Conservation (phyloP, 64 coral and sea anemone genomes). For the Cladopsammia gracilis region DNA sequence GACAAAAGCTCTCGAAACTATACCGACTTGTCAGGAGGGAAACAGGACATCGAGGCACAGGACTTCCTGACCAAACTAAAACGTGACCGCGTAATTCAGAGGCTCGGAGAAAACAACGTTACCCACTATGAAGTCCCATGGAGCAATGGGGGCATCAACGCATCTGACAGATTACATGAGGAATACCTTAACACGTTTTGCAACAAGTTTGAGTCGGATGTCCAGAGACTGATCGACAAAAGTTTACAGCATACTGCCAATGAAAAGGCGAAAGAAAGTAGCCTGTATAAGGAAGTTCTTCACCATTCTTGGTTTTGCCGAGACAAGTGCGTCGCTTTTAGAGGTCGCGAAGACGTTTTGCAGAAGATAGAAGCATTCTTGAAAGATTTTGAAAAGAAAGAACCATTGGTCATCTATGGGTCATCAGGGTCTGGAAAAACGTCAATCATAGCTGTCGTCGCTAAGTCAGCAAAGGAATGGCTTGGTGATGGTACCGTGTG, state of each 20-base stretch:
- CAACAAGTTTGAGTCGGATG: slow-evolving; percentile 76
- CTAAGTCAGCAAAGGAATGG: slow-evolving; percentile 69
- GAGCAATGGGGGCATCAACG: slow-evolving; percentile 85
- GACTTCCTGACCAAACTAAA: slow-evolving; percentile 67
- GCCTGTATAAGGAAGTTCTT: slow-evolving; percentile 79
- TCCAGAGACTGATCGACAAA: slow-evolving; percentile 73
- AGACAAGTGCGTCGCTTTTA: slow-evolving; percentile 83
- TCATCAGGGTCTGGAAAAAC: slow-evolving; percentile 91
- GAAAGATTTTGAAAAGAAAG: slow-evolving; percentile 9
- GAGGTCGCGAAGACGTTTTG: slow-evolving; percentile 80
- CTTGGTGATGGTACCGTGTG: slow-evolving; percentile 75
- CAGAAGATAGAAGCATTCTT: slow-evolving; percentile 50
- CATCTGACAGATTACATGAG: slow-evolving; percentile 73
- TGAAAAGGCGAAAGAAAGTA: slow-evolving; percentile 55
- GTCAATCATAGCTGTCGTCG: slow-evolving; percentile 84
- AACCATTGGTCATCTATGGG: slow-evolving; percentile 76
- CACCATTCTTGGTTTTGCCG: slow-evolving; percentile 90
- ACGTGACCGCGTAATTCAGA: slow-evolving; percentile 70
- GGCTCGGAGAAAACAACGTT: slow-evolving; percentile 74
- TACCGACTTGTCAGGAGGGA: slow-evolving; percentile 68
- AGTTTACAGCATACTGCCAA: slow-evolving; percentile 54
- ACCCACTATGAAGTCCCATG: slow-evolving; percentile 74
- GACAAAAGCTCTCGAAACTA: slow-evolving; percentile 68
- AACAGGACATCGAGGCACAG: slow-evolving; percentile 83
- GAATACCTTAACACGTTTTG: slow-evolving; percentile 78